Percentiles rank a stretch among this genome's conserved stretches.
Evolutionary conservation across 2,888 invertebrate genomes (phyloP).

Genomic region (Conus canariensis): DNA sequence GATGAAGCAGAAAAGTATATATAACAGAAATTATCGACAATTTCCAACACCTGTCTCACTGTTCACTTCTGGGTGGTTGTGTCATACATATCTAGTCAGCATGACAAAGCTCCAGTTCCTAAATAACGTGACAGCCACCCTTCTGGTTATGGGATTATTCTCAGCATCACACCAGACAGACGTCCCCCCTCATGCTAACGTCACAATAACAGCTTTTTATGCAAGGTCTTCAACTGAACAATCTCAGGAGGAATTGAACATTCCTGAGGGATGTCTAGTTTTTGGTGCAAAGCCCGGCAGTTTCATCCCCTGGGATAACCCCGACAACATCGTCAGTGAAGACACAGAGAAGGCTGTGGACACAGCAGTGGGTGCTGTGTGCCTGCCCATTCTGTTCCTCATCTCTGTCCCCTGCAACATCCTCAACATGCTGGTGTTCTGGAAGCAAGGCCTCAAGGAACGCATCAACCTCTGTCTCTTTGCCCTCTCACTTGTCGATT

Average conservation of each 20-base stretch:
- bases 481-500: not conserved
- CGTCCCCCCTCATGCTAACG: not conserved
- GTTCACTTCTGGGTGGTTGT: too few species aligned
- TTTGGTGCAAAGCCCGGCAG: not conserved
- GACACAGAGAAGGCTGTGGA: not conserved
- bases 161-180: not conserved
- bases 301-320: not conserved
- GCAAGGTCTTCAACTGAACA: not conserved
- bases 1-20: too few species aligned
- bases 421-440: slow-evolving; percentile 15
- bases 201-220: not conserved
- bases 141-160: not conserved
- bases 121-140: too few species aligned
- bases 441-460: slow-evolving; percentile 17
- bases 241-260: not conserved
- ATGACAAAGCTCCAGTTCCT: too few species aligned
- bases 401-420: slow-evolving; percentile 2
- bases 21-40: too few species aligned
- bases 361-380: not conserved
- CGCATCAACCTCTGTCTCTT: slow-evolving; percentile 25
- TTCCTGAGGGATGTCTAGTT: not conserved
- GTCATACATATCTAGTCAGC: too few species aligned
- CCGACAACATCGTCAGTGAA: not conserved
- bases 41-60: too few species aligned
- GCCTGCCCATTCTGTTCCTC: not conserved